Evolutionary conservation across 2,797 vertebrate genomes (phyloP).

Genomic region (Diplodus puntazzo): DNA sequence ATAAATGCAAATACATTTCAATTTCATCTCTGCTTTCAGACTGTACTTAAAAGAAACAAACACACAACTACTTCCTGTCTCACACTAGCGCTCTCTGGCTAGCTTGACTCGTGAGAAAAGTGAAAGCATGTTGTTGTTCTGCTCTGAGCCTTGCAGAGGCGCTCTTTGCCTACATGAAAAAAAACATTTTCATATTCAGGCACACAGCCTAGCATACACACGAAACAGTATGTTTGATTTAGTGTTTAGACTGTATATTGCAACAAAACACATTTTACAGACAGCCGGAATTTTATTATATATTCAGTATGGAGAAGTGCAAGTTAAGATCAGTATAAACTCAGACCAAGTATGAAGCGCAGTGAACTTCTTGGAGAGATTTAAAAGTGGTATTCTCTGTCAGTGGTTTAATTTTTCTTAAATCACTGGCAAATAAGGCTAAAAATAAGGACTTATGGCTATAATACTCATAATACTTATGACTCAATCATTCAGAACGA

Average conservation of each 20-base stretch:
- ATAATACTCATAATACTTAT: not conserved
- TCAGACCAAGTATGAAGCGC: not conserved
- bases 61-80: constrained; percentile 35
- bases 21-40: not conserved
- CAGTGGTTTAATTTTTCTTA: not conserved
- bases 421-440: not conserved
- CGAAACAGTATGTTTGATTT: too few relatives aligned
- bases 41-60: not conserved
- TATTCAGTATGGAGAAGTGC: not conserved
- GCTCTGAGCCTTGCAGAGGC: constrained; percentile 49
- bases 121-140: constrained; percentile 41
- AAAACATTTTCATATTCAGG: too few relatives aligned
- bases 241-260: not conserved
- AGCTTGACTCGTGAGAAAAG: constrained; percentile 28
- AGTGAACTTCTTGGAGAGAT: not conserved
- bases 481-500: not conserved
- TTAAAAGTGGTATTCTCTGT: not conserved
- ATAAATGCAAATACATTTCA: not conserved
- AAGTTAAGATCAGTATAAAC: not conserved
- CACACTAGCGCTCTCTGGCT: not conserved
- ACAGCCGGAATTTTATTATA: not conserved
- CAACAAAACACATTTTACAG: not conserved
- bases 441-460: not conserved
- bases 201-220: too few relatives aligned
- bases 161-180: constrained; percentile 16